Evolutionary conservation across 1,140 invertebrate genomes (phyloP).

Genomic region (Cydia fagiglandana): DNA sequence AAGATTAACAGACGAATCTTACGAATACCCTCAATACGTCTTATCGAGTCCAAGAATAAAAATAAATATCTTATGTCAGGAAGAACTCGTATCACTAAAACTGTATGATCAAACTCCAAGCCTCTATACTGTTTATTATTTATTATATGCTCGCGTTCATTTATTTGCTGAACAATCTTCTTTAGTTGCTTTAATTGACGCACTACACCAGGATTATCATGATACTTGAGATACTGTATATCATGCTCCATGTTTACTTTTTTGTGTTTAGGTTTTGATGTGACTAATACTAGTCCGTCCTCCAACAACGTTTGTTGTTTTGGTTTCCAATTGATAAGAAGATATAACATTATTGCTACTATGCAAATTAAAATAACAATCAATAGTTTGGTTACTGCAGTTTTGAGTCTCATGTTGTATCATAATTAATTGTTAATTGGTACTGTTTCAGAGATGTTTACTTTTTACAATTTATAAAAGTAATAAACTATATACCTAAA

Average conservation of each 20-base stretch:
- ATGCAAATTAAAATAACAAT: neutral
- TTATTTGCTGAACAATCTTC: conserved; percentile 3
- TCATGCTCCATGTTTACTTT: neutral
- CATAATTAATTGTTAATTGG: neutral
- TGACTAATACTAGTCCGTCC: neutral
- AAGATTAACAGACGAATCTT: conserved; percentile 46
- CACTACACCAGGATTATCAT: neutral
- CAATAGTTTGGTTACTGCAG: neutral
- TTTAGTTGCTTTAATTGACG: neutral
- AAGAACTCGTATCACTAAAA: conserved; percentile 51
- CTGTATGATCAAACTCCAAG: conserved; percentile 29
- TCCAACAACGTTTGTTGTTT: neutral
- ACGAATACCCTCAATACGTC: conserved; percentile 38
- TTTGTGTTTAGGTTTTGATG: neutral
- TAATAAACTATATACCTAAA: too few relatives aligned
- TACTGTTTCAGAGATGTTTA: too few relatives aligned
- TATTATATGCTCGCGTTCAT: conserved; percentile 35
- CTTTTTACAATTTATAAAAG: too few relatives aligned
- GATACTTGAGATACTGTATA: neutral
- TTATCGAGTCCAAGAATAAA: conserved; percentile 41
- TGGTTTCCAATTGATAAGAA: neutral
- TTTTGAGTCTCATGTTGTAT: neutral
- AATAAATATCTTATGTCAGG: conserved; percentile 40
- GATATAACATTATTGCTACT: neutral
- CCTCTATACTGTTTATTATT: conserved; percentile 35